phyloP scores from a whole-genome alignment of 2,797 vertebrate species.

The Melanotaenia parkinsoni region DNA sequence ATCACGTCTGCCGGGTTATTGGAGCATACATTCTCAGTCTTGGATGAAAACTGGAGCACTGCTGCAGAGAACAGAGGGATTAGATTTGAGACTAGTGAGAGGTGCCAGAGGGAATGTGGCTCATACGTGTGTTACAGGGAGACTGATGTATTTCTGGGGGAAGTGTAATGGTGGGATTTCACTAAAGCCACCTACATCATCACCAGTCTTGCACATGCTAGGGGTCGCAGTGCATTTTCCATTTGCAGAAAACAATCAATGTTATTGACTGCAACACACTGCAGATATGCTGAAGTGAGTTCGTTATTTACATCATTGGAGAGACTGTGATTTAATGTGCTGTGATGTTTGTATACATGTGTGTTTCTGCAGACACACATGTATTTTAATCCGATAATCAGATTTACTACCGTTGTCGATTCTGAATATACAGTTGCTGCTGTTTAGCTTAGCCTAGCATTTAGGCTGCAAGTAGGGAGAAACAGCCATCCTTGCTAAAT shows the following conservation, averaged over 20 bases:
- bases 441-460: not conserved
- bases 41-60: constrained; percentile 61
- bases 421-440: not conserved
- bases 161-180: constrained; percentile 36
- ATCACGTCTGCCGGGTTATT: constrained; percentile 38
- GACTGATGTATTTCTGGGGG: constrained; percentile 18
- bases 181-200: constrained; percentile 20
- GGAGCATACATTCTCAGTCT: constrained; percentile 42
- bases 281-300: not conserved
- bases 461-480: not conserved
- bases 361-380: not conserved
- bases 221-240: constrained; percentile 3
- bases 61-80: constrained; percentile 70
- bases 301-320: constrained; percentile 9
- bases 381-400: not conserved
- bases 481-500: not conserved
- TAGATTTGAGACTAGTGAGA: constrained; percentile 52
- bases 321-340: not conserved
- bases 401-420: not conserved
- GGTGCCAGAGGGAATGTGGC: constrained; percentile 38
- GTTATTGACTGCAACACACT: constrained; percentile 27
- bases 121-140: constrained; percentile 30
- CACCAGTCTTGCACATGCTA: constrained; percentile 18
- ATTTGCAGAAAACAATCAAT: constrained; percentile 25
- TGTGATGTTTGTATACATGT: too few relatives aligned